These are phyloP conservation scores for Botia almorhae DNA, from an alignment of 2,797 vertebrate genomes.

Conservation along the genomic window DNA sequence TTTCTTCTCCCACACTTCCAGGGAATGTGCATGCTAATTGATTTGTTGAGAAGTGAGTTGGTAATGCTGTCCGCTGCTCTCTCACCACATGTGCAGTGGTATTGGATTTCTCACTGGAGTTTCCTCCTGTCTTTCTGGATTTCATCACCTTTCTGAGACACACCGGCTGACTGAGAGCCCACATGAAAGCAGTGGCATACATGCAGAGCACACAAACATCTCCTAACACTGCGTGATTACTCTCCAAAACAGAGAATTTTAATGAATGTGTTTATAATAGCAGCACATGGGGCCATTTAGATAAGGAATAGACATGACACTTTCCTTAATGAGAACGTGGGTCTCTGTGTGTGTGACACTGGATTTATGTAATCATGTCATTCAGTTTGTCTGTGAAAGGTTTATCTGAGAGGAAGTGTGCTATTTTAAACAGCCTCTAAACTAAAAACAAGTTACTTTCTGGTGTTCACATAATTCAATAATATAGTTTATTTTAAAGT, in stretches of 20 bases:
- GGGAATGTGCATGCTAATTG: slow-evolving; percentile 53
- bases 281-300: not conserved
- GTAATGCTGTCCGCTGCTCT: slow-evolving; percentile 34
- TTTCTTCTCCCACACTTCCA: slow-evolving; percentile 44
- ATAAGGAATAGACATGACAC: not conserved
- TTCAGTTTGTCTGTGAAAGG: not conserved
- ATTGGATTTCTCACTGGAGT: slow-evolving; percentile 48
- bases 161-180: slow-evolving; percentile 35
- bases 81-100: slow-evolving; percentile 53
- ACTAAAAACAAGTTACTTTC: not conserved
- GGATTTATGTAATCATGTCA: not conserved
- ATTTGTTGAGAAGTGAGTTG: slow-evolving; percentile 53
- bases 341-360: not conserved
- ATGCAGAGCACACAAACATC: slow-evolving; percentile 32
- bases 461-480: not conserved
- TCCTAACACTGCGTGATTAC: slow-evolving; percentile 9
- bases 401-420: not conserved
- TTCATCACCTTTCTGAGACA: slow-evolving; percentile 32
- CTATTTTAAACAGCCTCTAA: not conserved
- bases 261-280: slow-evolving; percentile 22
- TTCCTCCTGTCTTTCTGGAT: slow-evolving; percentile 42
- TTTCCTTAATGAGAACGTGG: not conserved
- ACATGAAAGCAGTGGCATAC: slow-evolving; percentile 9
- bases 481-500: no score
- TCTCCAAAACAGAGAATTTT: slow-evolving; percentile 12